Evolutionary conservation across 2,888 invertebrate species (phyloP), one percentile per base, ranked within the genome.

Genomic region (Eupeodes latifasciatus): DNA sequence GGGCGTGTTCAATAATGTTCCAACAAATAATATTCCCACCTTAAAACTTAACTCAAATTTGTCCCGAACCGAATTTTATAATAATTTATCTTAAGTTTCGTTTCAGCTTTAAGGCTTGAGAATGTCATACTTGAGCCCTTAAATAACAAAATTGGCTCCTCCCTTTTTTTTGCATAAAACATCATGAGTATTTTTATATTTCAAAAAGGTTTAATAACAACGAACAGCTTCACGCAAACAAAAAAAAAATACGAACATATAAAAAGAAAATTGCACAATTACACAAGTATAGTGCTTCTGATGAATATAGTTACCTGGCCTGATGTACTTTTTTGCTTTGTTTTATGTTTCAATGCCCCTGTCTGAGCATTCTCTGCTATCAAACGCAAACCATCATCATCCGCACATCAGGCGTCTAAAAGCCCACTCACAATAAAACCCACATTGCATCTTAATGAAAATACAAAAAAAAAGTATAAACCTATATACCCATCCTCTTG

Each of bases 341-440:
- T 57, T 57, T 59, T 34, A 57, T 36, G 44, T 47, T 59, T 57
- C 27, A 59, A 44, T 47, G 27, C 10, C 57, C 19, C 47, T 59
- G 72, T 59, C 72, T 72, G 72, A 59, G 72, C 67, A 78, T 83
- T 78, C 72, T 74, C 59, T 79, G 36, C 49, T 74, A 44, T 72
- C 40, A 40, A 40, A 40, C 40, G 27, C 72, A 83, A 61, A 74
- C 72, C 62, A 66, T 66, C 64, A 47, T 11, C 47, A 47, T 47
- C 47, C 7, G 10, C 10, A 11, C 11, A 12, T 12, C 10, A 69
- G 74, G 74, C 79, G 74, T 84, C 67, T 79, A 12, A 67, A 55
- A 47, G 55, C 85, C 82, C 85, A 85, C 85, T 78, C 81, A 44
- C 71, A 71, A 47, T 66, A 36, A 83, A 79, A 83, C 83, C 83